Conservation (phyloP, 2,797 vertebrate genomes). For the Rousettus madagascariensis region DNA sequence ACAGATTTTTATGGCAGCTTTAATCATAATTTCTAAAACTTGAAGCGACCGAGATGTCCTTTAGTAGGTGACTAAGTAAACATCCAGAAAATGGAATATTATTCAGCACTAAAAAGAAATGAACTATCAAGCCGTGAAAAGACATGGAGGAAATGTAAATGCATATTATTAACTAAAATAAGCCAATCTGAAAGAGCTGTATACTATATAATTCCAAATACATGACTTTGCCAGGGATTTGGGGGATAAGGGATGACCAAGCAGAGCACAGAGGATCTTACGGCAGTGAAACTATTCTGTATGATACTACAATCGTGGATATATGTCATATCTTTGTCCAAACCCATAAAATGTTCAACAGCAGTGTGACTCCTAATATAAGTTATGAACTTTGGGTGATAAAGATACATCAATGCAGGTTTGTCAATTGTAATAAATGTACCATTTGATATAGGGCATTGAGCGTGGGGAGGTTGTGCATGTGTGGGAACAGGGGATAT, state of each 20-base stretch:
- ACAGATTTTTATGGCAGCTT: neutral
- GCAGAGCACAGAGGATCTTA: neutral
- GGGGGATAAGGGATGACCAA: neutral
- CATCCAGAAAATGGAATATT: neutral
- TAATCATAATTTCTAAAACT: neutral
- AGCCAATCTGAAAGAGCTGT: neutral
- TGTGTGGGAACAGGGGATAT: accelerated
- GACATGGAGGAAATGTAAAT: neutral
- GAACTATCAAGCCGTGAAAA: neutral
- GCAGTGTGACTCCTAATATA: neutral
- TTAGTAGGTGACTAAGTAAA: neutral
- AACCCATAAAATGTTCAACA: neutral
- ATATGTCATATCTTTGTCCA: neutral
- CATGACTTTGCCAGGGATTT: neutral
- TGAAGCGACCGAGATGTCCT: neutral
- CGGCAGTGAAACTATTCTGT: neutral
- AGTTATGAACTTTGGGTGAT: neutral
- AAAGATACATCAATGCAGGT: neutral
- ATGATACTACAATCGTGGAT: neutral
- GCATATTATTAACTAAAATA: neutral
- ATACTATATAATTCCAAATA: neutral
- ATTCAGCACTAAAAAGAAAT: neutral
- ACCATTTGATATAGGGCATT: neutral
- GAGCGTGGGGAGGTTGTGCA: too few relatives aligned
- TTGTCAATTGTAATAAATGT: neutral